phyloP scores from a whole-genome alignment of 2,113 vertebrate species.

The Chelonoidis abingdonii region DNA sequence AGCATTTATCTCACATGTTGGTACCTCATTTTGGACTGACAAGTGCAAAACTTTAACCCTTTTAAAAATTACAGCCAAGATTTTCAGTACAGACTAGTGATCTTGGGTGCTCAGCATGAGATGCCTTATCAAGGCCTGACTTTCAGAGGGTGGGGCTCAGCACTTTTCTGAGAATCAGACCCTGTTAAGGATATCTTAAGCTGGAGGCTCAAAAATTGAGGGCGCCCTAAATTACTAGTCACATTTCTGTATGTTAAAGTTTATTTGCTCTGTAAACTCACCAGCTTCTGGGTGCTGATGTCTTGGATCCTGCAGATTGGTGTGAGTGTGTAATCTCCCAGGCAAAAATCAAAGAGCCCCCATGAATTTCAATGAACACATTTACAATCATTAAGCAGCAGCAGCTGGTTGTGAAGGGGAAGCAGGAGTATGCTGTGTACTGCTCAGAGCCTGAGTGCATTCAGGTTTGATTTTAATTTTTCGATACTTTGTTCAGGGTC shows the following conservation, averaged over 20 bases:
- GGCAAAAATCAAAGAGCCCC: constrained; percentile 1
- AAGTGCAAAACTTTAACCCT: background rate
- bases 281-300: background rate
- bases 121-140: background rate
- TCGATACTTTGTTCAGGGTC: constrained; percentile 33
- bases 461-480: constrained; percentile 35
- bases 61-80: background rate
- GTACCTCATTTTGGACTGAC: background rate
- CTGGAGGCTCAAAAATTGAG: background rate
- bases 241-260: accelerated
- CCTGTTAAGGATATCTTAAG: background rate
- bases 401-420: background rate
- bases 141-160: background rate
- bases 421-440: constrained; percentile 48
- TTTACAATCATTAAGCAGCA: constrained; percentile 69
- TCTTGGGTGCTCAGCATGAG: background rate
- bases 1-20: background rate
- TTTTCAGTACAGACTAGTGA: background rate
- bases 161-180: background rate
- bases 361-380: constrained; percentile 69
- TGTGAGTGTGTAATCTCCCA: background rate
- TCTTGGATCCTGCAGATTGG: background rate
- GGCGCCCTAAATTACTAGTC: accelerated
- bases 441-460: constrained; percentile 52
- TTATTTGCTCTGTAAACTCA: background rate